A percentile compares a stretch with the other conserved stretches of the same genome.
Conservation (phyloP, 2,797 vertebrate genomes). For the Periparus ater region DNA sequence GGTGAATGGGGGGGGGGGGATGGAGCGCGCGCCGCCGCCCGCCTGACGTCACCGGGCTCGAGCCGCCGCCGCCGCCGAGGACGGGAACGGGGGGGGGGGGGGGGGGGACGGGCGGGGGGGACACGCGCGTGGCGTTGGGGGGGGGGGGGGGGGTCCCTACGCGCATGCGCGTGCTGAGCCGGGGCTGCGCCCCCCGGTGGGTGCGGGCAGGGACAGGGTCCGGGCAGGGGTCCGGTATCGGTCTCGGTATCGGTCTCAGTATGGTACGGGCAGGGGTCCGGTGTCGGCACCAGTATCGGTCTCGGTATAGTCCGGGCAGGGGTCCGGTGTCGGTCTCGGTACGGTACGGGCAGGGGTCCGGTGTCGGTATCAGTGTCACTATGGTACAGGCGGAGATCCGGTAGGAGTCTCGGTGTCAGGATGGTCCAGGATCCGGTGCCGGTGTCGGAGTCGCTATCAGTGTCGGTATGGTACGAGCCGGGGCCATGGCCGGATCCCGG, state of each 20-base stretch:
- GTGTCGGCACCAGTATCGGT: not conserved
- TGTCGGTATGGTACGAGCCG: not conserved
- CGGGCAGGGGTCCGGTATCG: not conserved
- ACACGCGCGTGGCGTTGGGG: not conserved
- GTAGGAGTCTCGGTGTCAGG: not conserved
- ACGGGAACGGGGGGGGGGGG: not conserved
- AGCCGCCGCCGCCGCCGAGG: not conserved
- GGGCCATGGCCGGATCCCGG: too few species aligned
- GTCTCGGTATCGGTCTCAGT: too few species aligned
- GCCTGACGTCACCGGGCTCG: not conserved
- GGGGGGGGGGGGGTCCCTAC: not conserved
- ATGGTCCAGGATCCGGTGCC: not conserved
- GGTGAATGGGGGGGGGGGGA: not conserved
- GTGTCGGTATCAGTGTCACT: rapidly evolving
- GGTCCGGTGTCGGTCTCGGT: not conserved
- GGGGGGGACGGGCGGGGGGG: not conserved
- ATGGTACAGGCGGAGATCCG: rapidly evolving
- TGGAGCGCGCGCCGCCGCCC: not conserved
- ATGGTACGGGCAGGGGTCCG: not conserved
- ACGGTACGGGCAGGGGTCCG: rapidly evolving
- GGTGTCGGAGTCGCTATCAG: not conserved
- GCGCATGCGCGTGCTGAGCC: not conserved
- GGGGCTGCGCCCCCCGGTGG: not conserved
- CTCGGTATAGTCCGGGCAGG: not conserved
- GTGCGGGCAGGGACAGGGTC: not conserved